phyloP scores from a whole-genome alignment of 2,797 vertebrate genomes.

The Trachops cirrhosus region DNA sequence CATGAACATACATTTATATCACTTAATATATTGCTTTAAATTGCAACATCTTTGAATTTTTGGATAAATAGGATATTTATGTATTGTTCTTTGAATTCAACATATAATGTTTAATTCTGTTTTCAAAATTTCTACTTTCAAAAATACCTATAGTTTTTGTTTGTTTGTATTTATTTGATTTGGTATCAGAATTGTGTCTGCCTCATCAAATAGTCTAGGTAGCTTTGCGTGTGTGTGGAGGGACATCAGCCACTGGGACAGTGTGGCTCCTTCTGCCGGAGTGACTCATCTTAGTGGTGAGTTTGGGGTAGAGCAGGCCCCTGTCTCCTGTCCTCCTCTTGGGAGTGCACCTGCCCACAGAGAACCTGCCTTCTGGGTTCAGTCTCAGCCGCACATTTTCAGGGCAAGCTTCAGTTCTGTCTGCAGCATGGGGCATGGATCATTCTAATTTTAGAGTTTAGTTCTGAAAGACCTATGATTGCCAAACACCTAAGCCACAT shows the following conservation, averaged over 20 bases:
- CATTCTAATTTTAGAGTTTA: not conserved
- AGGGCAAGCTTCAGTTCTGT: not conserved
- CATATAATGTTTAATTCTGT: not conserved
- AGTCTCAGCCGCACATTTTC: not conserved
- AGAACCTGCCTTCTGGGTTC: not conserved
- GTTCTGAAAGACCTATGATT: conserved; percentile 2
- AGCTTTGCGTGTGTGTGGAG: not conserved
- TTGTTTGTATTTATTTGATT: not conserved
- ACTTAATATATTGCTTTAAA: not conserved
- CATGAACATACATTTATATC: not conserved
- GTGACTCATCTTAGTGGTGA: not conserved
- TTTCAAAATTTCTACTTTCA: not conserved
- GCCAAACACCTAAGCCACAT: conserved; percentile 15
- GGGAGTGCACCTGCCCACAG: not conserved
- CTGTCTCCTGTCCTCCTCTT: not conserved
- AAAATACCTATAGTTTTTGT: not conserved
- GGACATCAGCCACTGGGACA: not conserved
- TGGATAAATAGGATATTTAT: not conserved
- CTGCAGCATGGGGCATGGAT: not conserved
- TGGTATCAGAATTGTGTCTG: not conserved
- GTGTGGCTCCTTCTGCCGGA: not conserved
- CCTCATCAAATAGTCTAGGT: not conserved
- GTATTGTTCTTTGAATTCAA: not conserved
- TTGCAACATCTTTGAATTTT: not conserved
- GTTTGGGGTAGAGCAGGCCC: not conserved